Base-by-base conservation (phyloP, 2,113 vertebrate genomes). In the Psettodes erumei region DNA sequence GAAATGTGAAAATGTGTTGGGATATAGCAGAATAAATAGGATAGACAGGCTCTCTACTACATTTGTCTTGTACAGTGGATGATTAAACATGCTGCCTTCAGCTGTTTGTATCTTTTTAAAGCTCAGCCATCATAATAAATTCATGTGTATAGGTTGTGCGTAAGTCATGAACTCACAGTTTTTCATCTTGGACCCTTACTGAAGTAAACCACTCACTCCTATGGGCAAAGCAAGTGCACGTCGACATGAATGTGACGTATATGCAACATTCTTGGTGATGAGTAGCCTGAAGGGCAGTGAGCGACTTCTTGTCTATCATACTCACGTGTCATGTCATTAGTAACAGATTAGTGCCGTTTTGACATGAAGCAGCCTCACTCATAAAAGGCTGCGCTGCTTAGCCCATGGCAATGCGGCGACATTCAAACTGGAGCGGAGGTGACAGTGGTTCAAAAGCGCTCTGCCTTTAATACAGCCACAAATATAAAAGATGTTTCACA, bases 261-360 rank as follows among this genome's bases (percentile, higher is more conserved):
- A 27, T 27, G 58, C 37, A 1, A 40, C 35, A 25, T 9, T 61
- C 12, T 61, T 61, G 8, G 5, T 10, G 40, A 47, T 47, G 47
- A 63, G 9, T 30, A 1, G 42, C 60, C 40, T 30, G 27, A n/a
- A 30, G 60, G 40, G 27, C 27, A 21, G 18, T 27, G 16, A 32
- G 27, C 12, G 60, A 45, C 25, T 32, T 9, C 35, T 18, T 25
- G 27, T 62, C 59, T 28, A 18, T 19, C 38, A 43, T 25, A 12
- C 27, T 73, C 13, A 18, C 1, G 35, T 38, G 23, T 38, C 54
- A 53, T 42, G 50, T 74, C 72, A 71, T 67, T 63, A 71, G 19
- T 10, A 12, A 32, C 37, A 25, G 2, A 50, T 66, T 45, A 42
- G 18, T 35, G 6, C n/a, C 43, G 8, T 60, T 77, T 18, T 51